phyloP scores from a whole-genome alignment of 2,113 vertebrate species.

The human region DNA sequence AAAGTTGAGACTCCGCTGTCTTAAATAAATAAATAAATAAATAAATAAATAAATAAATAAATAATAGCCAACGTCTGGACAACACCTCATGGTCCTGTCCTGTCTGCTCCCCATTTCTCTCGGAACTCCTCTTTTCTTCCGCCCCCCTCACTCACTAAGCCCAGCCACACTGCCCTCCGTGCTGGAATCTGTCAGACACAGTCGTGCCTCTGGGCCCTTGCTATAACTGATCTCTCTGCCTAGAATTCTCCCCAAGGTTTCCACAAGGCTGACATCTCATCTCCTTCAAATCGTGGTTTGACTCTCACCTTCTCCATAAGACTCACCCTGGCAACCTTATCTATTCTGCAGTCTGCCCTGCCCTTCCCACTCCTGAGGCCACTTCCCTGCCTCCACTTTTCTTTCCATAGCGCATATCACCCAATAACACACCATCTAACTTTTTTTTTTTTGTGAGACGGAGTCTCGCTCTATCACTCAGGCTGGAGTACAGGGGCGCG shows the following conservation, averaged over 20 bases:
- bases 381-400: not conserved
- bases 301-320: not conserved
- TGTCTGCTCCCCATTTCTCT: not conserved
- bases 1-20: too few species aligned
- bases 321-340: not conserved
- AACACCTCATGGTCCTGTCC: rapidly evolving
- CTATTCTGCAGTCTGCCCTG: not conserved
- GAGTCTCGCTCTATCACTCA: too few species aligned
- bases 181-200: not conserved
- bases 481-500: too few species aligned
- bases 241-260: not conserved
- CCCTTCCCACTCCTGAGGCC: not conserved
- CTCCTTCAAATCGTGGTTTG: not conserved
- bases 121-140: not conserved
- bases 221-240: not conserved
- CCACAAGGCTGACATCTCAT: not conserved
- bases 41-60: too few species aligned
- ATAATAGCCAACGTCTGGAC: not conserved
- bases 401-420: not conserved
- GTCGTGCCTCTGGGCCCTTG: not conserved
- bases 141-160: not conserved
- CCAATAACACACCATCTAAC: rapidly evolving
- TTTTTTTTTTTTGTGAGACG: too few species aligned
- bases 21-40: too few species aligned
- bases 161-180: not conserved